A percentile compares a stretch with the other conserved stretches of the same genome.
These are phyloP conservation scores for Aegotheles bennettii DNA, from an alignment of 2,113 vertebrate genomes.

Conservation along the genomic window DNA sequence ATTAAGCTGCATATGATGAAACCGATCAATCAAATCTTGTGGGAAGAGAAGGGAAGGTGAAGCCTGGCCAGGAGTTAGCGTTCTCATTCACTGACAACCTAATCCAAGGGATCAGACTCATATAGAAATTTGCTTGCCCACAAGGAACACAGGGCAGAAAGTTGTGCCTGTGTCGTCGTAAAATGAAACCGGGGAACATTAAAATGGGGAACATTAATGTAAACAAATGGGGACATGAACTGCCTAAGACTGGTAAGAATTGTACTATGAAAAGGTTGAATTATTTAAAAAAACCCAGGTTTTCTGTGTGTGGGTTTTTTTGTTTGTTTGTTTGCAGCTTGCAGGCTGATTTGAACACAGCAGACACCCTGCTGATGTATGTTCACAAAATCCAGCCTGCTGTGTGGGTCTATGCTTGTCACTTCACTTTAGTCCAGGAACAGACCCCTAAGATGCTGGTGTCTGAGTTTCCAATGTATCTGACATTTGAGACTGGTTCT, in stretches of 20 bases:
- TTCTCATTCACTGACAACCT: background rate
- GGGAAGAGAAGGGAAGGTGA: conserved; percentile 39
- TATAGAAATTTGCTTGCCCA: background rate
- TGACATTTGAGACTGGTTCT: background rate
- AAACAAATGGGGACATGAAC: background rate
- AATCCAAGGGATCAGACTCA: background rate
- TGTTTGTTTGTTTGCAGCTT: background rate
- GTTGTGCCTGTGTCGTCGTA: background rate
- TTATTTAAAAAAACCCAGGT: background rate
- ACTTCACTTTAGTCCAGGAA: background rate
- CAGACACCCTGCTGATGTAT: background rate
- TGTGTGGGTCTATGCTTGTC: background rate
- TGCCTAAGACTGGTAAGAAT: background rate
- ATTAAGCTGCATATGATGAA: conserved; percentile 83
- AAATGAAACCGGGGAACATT: background rate
- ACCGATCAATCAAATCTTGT: conserved; percentile 65
- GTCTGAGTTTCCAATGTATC: background rate
- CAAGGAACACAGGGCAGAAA: background rate
- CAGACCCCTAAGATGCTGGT: background rate
- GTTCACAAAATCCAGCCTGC: background rate
- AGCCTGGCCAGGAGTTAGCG: background rate
- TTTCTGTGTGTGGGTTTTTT: background rate
- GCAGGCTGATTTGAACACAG: background rate
- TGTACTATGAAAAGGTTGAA: background rate
- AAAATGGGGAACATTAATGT: background rate